Base-by-base conservation (phyloP, 2,888 invertebrate species). In the Plebejus melissa region DNA sequence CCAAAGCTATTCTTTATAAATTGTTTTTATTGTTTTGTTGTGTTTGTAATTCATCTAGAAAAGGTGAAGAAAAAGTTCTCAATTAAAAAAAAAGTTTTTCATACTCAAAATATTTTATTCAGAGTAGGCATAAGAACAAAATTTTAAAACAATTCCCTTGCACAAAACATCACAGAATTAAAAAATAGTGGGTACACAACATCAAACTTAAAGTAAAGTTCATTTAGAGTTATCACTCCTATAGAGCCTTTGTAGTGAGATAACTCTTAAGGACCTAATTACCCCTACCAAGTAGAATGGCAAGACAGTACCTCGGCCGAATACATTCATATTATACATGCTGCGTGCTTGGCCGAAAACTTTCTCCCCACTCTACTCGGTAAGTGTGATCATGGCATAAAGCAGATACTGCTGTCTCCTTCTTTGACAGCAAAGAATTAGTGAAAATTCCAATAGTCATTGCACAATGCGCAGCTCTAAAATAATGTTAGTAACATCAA, bases 51-150 rank as follows among this genome's bases (percentile, higher is more conserved):
- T 46, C 9, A 46, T 46, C 16, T 16, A 54, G 7, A 11, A 54
- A 54, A 54, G 54, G 4, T 54, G 0, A 16, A 54, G 54, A 16
- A 4, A 16, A 16, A 54, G 54, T 7, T 28, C 9, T 65, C 13
- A 13, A 32, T 36, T 36, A 13, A 5, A 13, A 32, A 74, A 76
- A 72, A 77, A 78, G 74, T 75, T 71, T 36, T 38, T 78, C 78
- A 81, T 89, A 87, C 83, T 87, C 81, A 91, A 91, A 90, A 93
- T 92, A 85, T 85, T 93, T 91, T 93, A 91, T 88, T 84, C 86
- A 80, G 84, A 88, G 83, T 82, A 85, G 86, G 86, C 80, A 83
- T 72, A 83, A 80, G 85, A 80, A 83, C 82, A 87, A 85, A 87
- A 89, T 84, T 72, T 71, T 87, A 87, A 88, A 90, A 88, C 87